These are phyloP conservation scores for Magallana nippona DNA, from an alignment of 2,888 invertebrate species.

Conservation along the genomic window DNA sequence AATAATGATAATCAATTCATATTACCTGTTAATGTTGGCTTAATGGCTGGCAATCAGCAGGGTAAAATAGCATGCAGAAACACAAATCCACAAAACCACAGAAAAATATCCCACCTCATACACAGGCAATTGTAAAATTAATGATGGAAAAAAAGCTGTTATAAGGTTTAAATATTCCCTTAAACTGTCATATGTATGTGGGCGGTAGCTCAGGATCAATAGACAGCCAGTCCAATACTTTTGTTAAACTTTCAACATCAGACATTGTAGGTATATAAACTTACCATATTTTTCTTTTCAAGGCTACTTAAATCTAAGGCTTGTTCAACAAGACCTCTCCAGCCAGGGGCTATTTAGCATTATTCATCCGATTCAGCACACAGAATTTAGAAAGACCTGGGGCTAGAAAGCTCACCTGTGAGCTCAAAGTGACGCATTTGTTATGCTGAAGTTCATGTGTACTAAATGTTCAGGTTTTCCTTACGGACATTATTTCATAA, in stretches of 20 bases:
- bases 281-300: background rate
- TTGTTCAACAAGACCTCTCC: background rate
- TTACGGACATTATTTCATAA: no score
- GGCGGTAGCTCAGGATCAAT: background rate
- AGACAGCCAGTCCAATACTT: background rate
- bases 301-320: slow-evolving; percentile 10
- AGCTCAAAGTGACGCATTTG: no score
- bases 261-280: background rate
- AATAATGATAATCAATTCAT: slow-evolving; percentile 14
- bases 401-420: background rate
- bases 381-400: background rate
- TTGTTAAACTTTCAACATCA: slow-evolving; percentile 20
- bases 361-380: background rate
- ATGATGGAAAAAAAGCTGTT: slow-evolving; percentile 21
- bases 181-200: background rate
- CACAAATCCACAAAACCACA: background rate
- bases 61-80: background rate
- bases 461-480: no score
- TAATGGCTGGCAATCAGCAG: background rate
- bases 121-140: slow-evolving; percentile 17
- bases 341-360: background rate
- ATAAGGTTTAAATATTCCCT: slow-evolving; percentile 26
- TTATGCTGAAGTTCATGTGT: no score
- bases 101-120: background rate
- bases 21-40: background rate